Evolutionary conservation across 1,140 invertebrate genomes (phyloP).

Genomic region (Paraescarpia echinospica): DNA sequence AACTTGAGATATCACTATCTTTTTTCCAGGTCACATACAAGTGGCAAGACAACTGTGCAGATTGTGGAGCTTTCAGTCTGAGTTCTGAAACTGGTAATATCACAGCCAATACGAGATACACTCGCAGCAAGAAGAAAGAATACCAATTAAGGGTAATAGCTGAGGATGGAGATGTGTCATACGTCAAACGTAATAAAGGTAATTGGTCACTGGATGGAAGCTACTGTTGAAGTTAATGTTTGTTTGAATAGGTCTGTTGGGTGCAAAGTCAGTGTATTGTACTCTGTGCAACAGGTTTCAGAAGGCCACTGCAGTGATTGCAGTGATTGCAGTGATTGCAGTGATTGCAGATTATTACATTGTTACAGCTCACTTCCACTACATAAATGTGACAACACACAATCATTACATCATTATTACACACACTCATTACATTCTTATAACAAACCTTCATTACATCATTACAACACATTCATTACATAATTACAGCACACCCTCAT

Average conservation of each 20-base stretch:
- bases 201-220: not conserved
- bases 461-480: too few species aligned
- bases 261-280: too few species aligned
- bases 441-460: not conserved
- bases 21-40: not conserved
- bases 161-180: slow-evolving; percentile 84
- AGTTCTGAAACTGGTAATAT: slow-evolving; percentile 21
- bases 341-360: too few species aligned
- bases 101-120: slow-evolving; percentile 43
- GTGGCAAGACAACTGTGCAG: not conserved
- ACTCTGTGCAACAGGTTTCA: not conserved
- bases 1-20: not conserved
- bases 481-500: too few species aligned
- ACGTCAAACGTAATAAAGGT: not conserved
- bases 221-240: not conserved
- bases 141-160: slow-evolving; percentile 92
- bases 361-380: not conserved
- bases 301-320: not conserved
- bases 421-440: not conserved
- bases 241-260: not conserved
- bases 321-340: too few species aligned
- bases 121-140: slow-evolving; percentile 91
- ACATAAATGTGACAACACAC: not conserved
- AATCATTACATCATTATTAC: not conserved
- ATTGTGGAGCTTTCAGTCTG: slow-evolving; percentile 1